Base-by-base conservation (phyloP, 1,140 invertebrate genomes). In the Heliothis subflexa region DNA sequence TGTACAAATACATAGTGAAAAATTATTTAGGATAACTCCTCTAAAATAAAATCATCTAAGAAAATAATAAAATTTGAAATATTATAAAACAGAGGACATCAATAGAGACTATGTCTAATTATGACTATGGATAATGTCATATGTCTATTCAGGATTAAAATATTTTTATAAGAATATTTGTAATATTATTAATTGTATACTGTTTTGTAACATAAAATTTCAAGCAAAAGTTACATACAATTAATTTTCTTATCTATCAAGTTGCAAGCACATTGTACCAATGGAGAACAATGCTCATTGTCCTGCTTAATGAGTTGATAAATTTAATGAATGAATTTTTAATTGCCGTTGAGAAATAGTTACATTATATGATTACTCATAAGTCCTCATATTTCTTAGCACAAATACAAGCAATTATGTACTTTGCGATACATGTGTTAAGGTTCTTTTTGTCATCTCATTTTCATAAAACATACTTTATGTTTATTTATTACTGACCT, bases 251-350 rank as follows among this genome's bases (percentile, higher is more conserved):
- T 74, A 74, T 61, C 71, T 74, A 61, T 16, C 45, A 21, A 47
- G 33, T 28, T 50, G 13, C 40, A 74, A 13, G 28, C 25, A 18
- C 33, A 74, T 61, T 61, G 18, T 49, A 49, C 7, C 54, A 61
- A 50, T 74, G 21, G n/a, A 57, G 55, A 18, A 74, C 71, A 74
- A 74, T 74, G 57, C 54, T 74, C 71, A 74, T 74, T 74, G 55
- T 74, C 55, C 49, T 70, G 49, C 66, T 70, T 76, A 77, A 66
- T 72, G 28, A 79, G 62, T 75, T 71, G 28, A 61, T 73, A 55
- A 54, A 40, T 72, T 28, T 21, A 76, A 62, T 70, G 47, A 50
- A n/a, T 70, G 62, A 45, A 71, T 79, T 76, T 77, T 18, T 68
- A 55, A 77, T 68, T 66, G 50, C 50, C 16, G 13, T n/a, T 40